phyloP scores from a whole-genome alignment of 2,888 invertebrate genomes.

The Eristalinus aeneus region DNA sequence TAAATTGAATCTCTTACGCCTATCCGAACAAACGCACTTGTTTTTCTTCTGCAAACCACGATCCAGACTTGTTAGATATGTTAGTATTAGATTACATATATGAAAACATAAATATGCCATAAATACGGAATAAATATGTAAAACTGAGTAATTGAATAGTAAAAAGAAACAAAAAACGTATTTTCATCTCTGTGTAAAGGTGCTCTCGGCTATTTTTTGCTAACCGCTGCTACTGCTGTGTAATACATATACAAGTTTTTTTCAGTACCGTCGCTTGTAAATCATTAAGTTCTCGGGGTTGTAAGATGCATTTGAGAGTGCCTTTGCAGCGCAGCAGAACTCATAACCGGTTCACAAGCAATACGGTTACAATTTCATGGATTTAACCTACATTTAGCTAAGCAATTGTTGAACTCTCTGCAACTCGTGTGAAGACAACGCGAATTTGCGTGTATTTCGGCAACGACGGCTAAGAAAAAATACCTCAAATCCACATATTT shows the following conservation, averaged over 20 bases:
- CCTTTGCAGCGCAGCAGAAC: conserved; percentile 46
- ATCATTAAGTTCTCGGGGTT: conserved; percentile 37
- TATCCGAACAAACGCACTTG: conserved; percentile 65
- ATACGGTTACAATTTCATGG: conserved; percentile 62
- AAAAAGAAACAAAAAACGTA: conserved; percentile 15
- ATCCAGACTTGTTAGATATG: conserved; percentile 65
- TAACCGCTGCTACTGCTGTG: conserved; percentile 12
- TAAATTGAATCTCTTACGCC: conserved; percentile 68
- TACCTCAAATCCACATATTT: not conserved
- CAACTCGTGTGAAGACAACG: conserved; percentile 11
- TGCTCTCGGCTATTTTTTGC: conserved; percentile 15
- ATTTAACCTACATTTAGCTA: conserved; percentile 68
- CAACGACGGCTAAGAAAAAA: not conserved
- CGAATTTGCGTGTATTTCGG: conserved; percentile 22
- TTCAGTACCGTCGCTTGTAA: conserved; percentile 18
- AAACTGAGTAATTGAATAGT: conserved; percentile 20
- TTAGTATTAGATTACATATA: conserved; percentile 68
- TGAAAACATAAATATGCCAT: conserved; percentile 50
- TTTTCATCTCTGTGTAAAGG: conserved; percentile 27
- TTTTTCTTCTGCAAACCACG: conserved; percentile 62
- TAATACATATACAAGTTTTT: conserved; percentile 35
- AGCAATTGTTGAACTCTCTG: conserved; percentile 65
- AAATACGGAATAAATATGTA: not conserved
- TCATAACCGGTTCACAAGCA: conserved; percentile 68
- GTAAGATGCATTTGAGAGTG: conserved; percentile 48